These are phyloP conservation scores for Myotis lucifugus DNA, from an alignment of 2,113 vertebrate genomes.

Conservation along the genomic window DNA sequence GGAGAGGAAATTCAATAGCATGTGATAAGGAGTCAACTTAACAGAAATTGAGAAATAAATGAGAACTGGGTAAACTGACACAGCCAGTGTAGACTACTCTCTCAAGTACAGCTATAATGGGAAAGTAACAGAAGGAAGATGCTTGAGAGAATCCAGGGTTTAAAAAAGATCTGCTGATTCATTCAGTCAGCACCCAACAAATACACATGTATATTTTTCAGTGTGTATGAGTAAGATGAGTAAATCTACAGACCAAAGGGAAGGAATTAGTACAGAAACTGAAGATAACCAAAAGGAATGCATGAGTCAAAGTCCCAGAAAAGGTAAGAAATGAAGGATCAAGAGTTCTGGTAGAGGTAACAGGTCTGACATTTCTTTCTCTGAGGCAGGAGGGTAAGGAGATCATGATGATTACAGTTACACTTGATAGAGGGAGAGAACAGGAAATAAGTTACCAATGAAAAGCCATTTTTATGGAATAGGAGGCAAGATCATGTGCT, in stretches of 20 bases:
- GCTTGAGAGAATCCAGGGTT: not conserved
- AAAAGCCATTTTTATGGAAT: not conserved
- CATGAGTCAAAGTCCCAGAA: not conserved
- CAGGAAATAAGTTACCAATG: not conserved
- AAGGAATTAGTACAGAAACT: not conserved
- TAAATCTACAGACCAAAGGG: not conserved
- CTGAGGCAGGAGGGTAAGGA: not conserved
- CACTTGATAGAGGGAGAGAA: not conserved
- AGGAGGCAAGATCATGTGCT: not conserved
- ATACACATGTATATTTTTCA: not conserved
- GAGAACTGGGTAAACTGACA: not conserved
- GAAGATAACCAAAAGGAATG: slow-evolving; percentile 4
- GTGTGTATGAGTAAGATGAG: not conserved
- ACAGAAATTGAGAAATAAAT: slow-evolving; percentile 9
- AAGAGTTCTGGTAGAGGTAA: not conserved
- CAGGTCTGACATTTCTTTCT: not conserved
- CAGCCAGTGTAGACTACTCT: not conserved
- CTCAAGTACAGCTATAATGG: not conserved
- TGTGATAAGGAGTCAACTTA: not conserved
- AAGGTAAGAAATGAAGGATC: not conserved
- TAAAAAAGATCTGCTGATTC: slow-evolving; percentile 16
- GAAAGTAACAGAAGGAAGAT: not conserved
- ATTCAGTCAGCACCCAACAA: not conserved
- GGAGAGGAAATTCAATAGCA: not conserved
- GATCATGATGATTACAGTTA: not conserved